These are phyloP conservation scores for Sarcophaga peregrina DNA, from an alignment of 1,140 invertebrate genomes.

Conservation along the genomic window DNA sequence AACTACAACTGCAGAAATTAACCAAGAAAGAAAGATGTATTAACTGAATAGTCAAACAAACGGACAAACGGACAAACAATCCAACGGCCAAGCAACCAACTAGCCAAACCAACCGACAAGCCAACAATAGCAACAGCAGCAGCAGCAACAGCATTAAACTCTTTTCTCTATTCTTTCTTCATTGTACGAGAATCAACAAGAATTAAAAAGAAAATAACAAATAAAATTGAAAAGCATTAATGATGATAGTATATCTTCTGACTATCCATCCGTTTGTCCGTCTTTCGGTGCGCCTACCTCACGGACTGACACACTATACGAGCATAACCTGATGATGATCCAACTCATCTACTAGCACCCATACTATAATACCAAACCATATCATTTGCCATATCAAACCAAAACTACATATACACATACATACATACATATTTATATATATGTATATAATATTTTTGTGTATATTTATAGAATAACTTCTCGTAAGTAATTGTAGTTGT, in stretches of 20 bases:
- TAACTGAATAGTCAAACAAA: constrained; percentile 11
- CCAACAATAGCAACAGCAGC: neutral
- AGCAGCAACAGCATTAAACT: neutral
- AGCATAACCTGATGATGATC: too few relatives aligned
- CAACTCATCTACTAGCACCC: neutral
- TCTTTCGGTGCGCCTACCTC: neutral
- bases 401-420: too few relatives aligned
- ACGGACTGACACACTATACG: neutral
- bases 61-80: neutral
- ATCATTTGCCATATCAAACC: too few relatives aligned
- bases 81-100: neutral
- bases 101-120: neutral
- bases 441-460: neutral
- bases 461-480: neutral
- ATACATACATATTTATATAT: too few relatives aligned
- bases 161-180: constrained; percentile 8
- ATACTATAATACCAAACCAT: neutral
- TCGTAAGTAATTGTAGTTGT: too few relatives aligned
- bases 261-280: neutral
- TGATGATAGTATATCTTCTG: neutral
- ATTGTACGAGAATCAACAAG: neutral
- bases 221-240: neutral
- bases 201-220: neutral
- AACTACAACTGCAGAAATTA: neutral
- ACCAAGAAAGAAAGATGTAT: neutral